phyloP scores from a whole-genome alignment of 2,113 vertebrate genomes.

The Rhinolophus sinicus region DNA sequence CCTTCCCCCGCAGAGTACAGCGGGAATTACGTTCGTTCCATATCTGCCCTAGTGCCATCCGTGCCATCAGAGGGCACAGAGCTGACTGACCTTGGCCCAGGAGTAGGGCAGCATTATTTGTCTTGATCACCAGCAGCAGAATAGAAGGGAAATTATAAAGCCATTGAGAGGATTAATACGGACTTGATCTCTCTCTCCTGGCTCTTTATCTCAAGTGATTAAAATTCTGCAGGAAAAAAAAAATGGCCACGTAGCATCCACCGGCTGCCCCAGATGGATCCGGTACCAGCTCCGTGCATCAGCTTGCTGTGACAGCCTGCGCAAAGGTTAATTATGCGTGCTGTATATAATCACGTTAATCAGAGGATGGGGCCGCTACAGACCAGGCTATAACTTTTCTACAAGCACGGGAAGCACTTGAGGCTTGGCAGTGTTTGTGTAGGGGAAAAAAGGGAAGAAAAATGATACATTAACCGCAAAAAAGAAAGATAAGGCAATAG shows the following conservation, averaged over 20 bases:
- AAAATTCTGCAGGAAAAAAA: constrained; percentile 81
- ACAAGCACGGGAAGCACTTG: constrained; percentile 72
- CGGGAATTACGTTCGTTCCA: constrained; percentile 71
- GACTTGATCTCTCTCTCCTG: constrained; percentile 85
- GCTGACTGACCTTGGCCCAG: constrained; percentile 83
- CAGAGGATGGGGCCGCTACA: constrained; percentile 68
- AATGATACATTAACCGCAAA: constrained; percentile 24
- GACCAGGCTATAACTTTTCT: constrained; percentile 76
- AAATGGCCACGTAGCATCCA: constrained; percentile 76
- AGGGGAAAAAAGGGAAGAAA: constrained; percentile 55
- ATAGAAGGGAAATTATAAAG: constrained; percentile 87
- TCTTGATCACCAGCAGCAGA: constrained; percentile 86
- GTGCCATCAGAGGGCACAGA: constrained; percentile 76
- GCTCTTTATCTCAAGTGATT: constrained; percentile 88
- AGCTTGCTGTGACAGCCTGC: constrained; percentile 78
- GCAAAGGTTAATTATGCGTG: constrained; percentile 87
- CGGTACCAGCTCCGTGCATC: constrained; percentile 77
- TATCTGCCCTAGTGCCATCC: constrained; percentile 72
- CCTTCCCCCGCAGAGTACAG: neutral
- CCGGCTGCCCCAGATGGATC: constrained; percentile 82
- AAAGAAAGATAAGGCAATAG: constrained; percentile 50
- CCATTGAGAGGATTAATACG: constrained; percentile 88
- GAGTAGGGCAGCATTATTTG: constrained; percentile 85
- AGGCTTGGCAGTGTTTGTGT: constrained; percentile 61
- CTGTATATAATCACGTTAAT: constrained; percentile 87